These are phyloP conservation scores for Australoheros scitulus DNA, from an alignment of 2,113 vertebrate species.

Conservation along the genomic window DNA sequence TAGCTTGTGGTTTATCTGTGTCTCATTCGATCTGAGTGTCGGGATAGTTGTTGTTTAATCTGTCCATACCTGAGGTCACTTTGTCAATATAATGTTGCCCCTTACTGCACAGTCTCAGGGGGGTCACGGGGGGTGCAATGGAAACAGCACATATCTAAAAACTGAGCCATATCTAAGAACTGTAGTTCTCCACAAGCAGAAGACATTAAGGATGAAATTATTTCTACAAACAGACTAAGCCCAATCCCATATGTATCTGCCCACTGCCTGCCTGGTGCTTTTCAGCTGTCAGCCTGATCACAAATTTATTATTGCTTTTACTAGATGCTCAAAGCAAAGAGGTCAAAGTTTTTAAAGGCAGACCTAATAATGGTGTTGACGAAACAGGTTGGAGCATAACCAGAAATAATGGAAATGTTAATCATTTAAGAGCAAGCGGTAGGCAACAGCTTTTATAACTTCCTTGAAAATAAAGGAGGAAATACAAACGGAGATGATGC, in stretches of 20 bases:
- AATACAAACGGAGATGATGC: not conserved
- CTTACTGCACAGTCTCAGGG: not conserved
- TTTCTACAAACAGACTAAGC: not conserved
- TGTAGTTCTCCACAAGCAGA: not conserved
- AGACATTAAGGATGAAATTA: not conserved
- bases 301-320: not conserved
- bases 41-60: not conserved
- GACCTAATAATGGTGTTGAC: not conserved
- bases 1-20: not conserved
- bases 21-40: not conserved
- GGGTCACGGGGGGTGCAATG: not conserved
- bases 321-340: not conserved
- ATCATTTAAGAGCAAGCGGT: slow-evolving; percentile 3
- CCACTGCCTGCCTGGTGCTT: not conserved
- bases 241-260: not conserved
- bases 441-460: not conserved
- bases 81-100: not conserved
- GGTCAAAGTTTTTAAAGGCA: not conserved
- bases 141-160: not conserved
- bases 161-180: not conserved
- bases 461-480: not conserved
- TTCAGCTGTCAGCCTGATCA: not conserved
- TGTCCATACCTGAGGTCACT: not conserved
- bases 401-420: not conserved
- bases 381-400: not conserved